These are phyloP conservation scores for Dusona sp. DNA, from an alignment of 2,888 invertebrate genomes.

Conservation along the genomic window DNA sequence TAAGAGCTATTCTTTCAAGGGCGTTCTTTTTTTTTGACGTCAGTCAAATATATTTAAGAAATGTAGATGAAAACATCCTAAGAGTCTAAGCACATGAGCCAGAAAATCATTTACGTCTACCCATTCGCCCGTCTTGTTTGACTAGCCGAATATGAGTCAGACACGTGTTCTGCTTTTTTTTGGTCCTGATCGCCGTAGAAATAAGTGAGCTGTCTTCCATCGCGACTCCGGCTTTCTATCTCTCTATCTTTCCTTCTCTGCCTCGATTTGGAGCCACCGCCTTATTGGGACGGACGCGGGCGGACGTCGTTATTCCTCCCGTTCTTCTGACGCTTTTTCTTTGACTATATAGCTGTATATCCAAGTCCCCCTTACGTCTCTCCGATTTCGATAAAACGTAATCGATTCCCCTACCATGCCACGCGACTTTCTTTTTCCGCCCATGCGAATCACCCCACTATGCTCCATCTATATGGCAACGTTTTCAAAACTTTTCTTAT, in stretches of 20 bases:
- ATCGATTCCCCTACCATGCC: constrained; percentile 66
- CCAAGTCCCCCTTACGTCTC: constrained; percentile 54
- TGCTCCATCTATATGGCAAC: constrained; percentile 64
- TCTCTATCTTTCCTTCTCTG: constrained; percentile 29
- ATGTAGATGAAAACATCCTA: background rate
- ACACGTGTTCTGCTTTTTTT: constrained; percentile 59
- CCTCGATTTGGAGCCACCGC: constrained; percentile 45
- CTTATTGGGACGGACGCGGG: constrained; percentile 67
- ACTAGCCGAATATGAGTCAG: constrained; percentile 70
- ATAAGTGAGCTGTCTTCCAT: constrained; percentile 29
- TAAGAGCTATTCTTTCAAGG: no score
- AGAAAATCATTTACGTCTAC: background rate
- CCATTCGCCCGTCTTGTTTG: constrained; percentile 42
- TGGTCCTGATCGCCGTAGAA: constrained; percentile 8
- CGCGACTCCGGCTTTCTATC: constrained; percentile 21
- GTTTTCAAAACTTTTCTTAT: constrained; percentile 72
- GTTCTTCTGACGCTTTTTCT: constrained; percentile 49
- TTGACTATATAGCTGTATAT: constrained; percentile 44
- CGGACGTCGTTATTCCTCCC: constrained; percentile 67
- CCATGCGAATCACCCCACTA: constrained; percentile 56
- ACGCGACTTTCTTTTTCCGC: constrained; percentile 58
- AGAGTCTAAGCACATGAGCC: background rate
- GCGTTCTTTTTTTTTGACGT: background rate
- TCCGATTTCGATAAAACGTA: constrained; percentile 72
- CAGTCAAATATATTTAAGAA: background rate